These are phyloP conservation scores for Lamprotornis superbus DNA, from an alignment of 2,113 vertebrate species.

Conservation along the genomic window DNA sequence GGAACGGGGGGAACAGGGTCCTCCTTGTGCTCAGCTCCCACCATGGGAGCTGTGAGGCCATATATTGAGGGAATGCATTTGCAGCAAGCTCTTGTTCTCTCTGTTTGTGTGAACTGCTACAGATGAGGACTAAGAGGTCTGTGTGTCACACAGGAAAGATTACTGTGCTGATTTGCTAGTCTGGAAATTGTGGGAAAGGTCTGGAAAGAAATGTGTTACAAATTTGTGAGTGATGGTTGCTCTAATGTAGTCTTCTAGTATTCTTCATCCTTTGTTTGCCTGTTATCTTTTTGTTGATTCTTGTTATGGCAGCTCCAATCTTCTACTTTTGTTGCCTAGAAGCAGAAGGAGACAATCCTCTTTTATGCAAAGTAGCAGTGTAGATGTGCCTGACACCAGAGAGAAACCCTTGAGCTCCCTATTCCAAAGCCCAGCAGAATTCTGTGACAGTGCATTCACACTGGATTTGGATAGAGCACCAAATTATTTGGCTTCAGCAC, in stretches of 20 bases:
- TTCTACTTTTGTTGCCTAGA: not conserved
- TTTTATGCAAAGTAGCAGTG: not conserved
- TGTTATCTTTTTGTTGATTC: not conserved
- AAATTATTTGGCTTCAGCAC: not conserved
- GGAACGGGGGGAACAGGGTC: no score
- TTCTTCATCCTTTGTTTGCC: not conserved
- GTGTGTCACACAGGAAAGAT: not conserved
- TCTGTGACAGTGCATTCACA: not conserved
- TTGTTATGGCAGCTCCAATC: not conserved
- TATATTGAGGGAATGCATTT: not conserved
- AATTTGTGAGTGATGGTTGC: not conserved
- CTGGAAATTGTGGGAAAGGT: not conserved
- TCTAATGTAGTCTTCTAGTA: not conserved
- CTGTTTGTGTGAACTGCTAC: not conserved
- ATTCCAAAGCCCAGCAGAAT: not conserved
- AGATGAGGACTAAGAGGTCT: not conserved
- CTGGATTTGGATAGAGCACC: not conserved
- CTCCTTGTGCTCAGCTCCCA: not conserved
- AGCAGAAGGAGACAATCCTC: not conserved
- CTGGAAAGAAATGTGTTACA: not conserved
- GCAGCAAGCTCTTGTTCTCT: not conserved
- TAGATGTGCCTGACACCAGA: not conserved
- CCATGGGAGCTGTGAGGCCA: not conserved
- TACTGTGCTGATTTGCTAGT: not conserved
- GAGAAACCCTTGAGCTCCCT: not conserved